Conservation (phyloP, 1,140 invertebrate species). For the Brachionus calyciflorus region DNA sequence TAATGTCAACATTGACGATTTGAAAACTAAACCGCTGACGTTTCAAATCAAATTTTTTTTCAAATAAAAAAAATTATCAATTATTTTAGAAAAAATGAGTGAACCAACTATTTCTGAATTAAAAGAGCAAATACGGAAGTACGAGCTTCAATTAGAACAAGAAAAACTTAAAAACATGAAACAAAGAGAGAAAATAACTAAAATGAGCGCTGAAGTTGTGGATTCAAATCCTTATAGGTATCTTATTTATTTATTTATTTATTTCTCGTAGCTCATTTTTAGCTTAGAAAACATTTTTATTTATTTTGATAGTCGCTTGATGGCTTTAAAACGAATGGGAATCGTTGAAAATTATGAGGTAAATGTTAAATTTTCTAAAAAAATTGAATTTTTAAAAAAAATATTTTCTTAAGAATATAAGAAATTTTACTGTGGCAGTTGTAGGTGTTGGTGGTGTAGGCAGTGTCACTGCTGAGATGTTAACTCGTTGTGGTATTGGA, state of each 20-base stretch:
- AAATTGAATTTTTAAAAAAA: background rate
- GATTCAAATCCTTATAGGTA: constrained; percentile 98
- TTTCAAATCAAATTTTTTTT: background rate
- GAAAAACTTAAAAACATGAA: background rate
- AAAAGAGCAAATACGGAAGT: constrained; percentile 38
- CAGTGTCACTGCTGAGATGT: constrained; percentile 98
- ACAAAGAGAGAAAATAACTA: constrained; percentile 40
- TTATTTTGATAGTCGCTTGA: constrained; percentile 74
- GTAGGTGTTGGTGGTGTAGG: constrained; percentile 99
- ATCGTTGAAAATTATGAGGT: constrained; percentile 96
- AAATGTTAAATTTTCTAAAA: background rate
- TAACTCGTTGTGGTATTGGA: constrained; percentile 91
- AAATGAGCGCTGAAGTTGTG: constrained; percentile 71
- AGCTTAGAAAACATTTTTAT: constrained; percentile 28
- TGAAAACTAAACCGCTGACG: constrained; percentile 15
- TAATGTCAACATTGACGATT: constrained; percentile 3
- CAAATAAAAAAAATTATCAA: background rate
- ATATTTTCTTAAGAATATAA: constrained; percentile 67
- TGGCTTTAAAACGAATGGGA: constrained; percentile 97
- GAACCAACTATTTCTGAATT: constrained; percentile 20
- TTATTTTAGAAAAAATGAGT: background rate
- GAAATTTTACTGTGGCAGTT: constrained; percentile 82
- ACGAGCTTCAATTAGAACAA: constrained; percentile 33
- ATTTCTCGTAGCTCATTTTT: too few relatives aligned
- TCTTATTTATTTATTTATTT: constrained; percentile 34